Conservation (phyloP, 2,797 vertebrate genomes). For the Lophius americanus region DNA sequence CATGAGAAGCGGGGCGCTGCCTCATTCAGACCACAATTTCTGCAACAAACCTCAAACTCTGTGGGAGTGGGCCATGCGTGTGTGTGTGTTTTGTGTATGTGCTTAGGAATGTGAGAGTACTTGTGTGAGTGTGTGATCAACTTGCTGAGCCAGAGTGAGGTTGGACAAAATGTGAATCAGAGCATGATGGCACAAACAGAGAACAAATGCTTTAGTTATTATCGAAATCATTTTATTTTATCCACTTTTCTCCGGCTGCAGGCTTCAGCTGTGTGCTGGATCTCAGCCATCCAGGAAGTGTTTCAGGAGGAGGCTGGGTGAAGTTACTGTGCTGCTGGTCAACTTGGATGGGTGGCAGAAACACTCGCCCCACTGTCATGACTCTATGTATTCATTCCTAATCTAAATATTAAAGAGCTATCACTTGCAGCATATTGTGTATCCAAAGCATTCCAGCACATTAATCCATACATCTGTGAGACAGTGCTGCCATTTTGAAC, state of each 20-base stretch:
- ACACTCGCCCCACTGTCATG: conserved; percentile 64
- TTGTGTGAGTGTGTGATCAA: conserved; percentile 53
- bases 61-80: conserved; percentile 11
- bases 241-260: conserved; percentile 40
- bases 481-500: conserved; percentile 51
- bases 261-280: conserved; percentile 68
- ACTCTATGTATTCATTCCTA: conserved; percentile 48
- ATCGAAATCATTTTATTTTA: conserved; percentile 30
- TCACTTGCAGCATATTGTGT: conserved; percentile 31
- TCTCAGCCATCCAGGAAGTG: conserved; percentile 65
- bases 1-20: conserved; percentile 23
- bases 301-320: conserved; percentile 70
- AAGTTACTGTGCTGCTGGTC: conserved; percentile 67
- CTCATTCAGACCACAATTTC: conserved; percentile 50
- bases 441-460: not conserved
- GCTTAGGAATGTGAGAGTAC: conserved; percentile 48
- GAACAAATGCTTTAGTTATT: conserved; percentile 67
- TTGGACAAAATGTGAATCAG: conserved; percentile 53
- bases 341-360: conserved; percentile 68
- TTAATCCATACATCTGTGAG: conserved; percentile 20
- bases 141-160: conserved; percentile 48
- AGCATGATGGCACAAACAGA: conserved; percentile 52
- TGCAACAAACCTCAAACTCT: conserved; percentile 43
- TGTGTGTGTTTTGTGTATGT: conserved; percentile 34
- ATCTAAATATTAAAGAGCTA: conserved; percentile 33